Evolutionary conservation across 2,888 invertebrate species (phyloP).

Genomic region (Drosophila niveifrons): DNA sequence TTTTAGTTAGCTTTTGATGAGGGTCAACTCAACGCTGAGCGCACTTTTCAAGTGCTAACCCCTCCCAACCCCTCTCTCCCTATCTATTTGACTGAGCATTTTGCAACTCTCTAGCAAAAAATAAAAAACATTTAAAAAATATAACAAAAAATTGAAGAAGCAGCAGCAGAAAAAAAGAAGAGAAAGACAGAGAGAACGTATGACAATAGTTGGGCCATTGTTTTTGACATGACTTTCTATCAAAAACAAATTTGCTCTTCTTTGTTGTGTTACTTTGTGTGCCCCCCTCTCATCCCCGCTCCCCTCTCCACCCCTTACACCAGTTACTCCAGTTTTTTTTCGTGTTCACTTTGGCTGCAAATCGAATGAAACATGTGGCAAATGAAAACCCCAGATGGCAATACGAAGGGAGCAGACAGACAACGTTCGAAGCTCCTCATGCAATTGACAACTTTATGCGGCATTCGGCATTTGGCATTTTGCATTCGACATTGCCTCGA

Average conservation of each 20-base stretch:
- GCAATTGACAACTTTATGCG: conserved; percentile 64
- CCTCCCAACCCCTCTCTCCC: too few species aligned
- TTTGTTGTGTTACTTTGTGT: conserved; percentile 68
- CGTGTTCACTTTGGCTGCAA: conserved; percentile 35
- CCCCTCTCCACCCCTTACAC: neutral
- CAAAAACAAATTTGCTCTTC: conserved; percentile 79
- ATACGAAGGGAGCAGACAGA: conserved; percentile 5
- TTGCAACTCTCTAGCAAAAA: conserved; percentile 12
- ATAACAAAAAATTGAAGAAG: conserved; percentile 3
- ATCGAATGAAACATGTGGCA: conserved; percentile 48
- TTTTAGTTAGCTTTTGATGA: conserved; percentile 81
- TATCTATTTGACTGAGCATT: conserved; percentile 4
- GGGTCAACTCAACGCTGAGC: conserved; percentile 75
- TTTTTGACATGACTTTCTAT: conserved; percentile 81
- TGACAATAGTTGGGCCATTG: conserved; percentile 79
- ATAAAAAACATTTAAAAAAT: conserved; percentile 12
- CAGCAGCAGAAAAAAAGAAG: conserved; percentile 25
- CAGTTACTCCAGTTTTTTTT: neutral
- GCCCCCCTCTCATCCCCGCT: neutral
- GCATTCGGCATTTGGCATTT: conserved; percentile 35
- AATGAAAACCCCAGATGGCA: conserved; percentile 32
- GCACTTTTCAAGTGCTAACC: conserved; percentile 75
- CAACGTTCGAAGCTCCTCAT: conserved; percentile 5
- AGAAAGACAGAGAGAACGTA: conserved; percentile 18
- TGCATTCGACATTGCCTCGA: conserved; percentile 20